Evolutionary conservation across 2,797 vertebrate genomes (phyloP).

Genomic region (Esox lucius): DNA sequence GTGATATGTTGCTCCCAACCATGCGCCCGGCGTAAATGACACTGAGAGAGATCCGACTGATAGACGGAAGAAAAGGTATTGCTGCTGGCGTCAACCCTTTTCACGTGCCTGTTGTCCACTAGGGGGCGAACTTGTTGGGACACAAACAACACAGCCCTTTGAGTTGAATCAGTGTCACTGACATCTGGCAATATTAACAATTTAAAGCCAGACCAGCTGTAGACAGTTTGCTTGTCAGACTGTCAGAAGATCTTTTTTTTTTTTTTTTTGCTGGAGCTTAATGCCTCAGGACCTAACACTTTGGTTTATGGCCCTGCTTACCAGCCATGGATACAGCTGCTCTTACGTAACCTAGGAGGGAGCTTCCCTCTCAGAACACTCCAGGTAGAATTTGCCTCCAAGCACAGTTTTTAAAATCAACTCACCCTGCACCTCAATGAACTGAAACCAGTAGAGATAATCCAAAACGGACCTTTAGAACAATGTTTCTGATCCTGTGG

Average conservation of each 20-base stretch:
- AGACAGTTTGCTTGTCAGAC: slow-evolving; percentile 45
- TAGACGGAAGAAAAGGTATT: neutral
- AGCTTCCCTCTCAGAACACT: slow-evolving; percentile 30
- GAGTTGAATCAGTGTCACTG: slow-evolving; percentile 41
- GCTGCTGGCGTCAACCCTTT: neutral
- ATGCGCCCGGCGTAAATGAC: no score
- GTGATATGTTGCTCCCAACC: no score
- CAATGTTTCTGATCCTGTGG: neutral
- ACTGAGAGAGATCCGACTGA: neutral
- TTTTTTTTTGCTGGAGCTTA: neutral
- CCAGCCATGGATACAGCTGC: slow-evolving; percentile 35
- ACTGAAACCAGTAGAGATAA: neutral
- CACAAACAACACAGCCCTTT: neutral
- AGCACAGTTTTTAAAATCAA: slow-evolving; percentile 9
- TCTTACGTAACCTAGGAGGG: slow-evolving; percentile 38
- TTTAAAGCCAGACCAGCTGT: slow-evolving; percentile 60
- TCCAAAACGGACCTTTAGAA: neutral
- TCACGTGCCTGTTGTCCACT: slow-evolving; percentile 36
- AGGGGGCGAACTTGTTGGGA: slow-evolving; percentile 48
- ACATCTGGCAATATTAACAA: slow-evolving; percentile 58
- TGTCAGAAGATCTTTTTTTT: slow-evolving; percentile 1
- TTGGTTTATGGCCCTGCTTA: slow-evolving; percentile 40
- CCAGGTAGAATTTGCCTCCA: slow-evolving; percentile 23
- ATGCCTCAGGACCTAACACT: slow-evolving; percentile 41
- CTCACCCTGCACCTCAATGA: neutral